phyloP scores from a whole-genome alignment of 2,113 vertebrate species.

The Callionymus lyra region DNA sequence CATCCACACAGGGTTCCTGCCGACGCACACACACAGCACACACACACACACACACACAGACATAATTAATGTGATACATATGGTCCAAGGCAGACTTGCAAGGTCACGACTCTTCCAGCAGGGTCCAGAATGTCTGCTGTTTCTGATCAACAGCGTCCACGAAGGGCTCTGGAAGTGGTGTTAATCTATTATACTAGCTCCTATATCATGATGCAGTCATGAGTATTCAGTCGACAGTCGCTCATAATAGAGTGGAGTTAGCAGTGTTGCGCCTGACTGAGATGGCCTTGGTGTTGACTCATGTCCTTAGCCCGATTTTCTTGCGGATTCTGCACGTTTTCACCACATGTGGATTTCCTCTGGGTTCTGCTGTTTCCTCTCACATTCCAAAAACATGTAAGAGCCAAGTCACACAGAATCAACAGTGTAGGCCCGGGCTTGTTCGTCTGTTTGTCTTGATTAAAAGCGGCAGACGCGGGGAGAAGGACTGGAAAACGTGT shows the following conservation, averaged over 20 bases:
- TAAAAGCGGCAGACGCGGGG: conserved; percentile 1
- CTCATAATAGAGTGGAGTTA: conserved; percentile 12
- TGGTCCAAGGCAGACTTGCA: conserved; percentile 12
- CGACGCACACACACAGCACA: background rate
- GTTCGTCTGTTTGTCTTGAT: background rate
- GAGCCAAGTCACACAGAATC: conserved; percentile 14
- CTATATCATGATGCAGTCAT: conserved; percentile 5
- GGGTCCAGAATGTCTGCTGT: conserved; percentile 22
- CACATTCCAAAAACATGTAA: conserved; percentile 36
- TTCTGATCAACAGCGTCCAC: conserved; percentile 22
- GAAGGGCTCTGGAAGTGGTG: conserved; percentile 2
- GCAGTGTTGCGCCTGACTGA: conserved; percentile 1
- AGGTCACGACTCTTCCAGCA: conserved; percentile 25
- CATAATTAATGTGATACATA: conserved; percentile 37
- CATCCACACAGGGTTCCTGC: conserved; percentile 1
- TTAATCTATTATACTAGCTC: conserved; percentile 6
- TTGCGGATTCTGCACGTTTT: conserved; percentile 35
- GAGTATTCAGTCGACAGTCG: conserved; percentile 6
- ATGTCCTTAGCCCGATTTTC: conserved; percentile 13
- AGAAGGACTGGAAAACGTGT: conserved; percentile 1
- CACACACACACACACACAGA: conserved; percentile 1
- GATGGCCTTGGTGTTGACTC: conserved; percentile 3
- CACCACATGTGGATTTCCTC: conserved; percentile 38
- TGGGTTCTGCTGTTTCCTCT: conserved; percentile 33
- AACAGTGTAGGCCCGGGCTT: conserved; percentile 11